These are phyloP conservation scores for Grallaria varia DNA, from an alignment of 2,113 vertebrate species.

Conservation along the genomic window DNA sequence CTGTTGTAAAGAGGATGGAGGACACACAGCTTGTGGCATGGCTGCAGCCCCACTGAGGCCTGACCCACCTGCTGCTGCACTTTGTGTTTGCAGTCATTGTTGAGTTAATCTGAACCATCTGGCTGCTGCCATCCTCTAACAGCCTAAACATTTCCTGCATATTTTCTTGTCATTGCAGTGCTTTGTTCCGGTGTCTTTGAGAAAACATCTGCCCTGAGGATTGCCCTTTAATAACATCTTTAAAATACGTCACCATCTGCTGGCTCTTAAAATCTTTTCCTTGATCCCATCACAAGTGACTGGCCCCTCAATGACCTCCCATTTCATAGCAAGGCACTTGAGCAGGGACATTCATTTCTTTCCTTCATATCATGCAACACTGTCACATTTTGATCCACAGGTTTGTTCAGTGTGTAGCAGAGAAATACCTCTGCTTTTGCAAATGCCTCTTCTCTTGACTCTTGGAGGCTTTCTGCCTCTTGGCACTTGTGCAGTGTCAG, in stretches of 20 bases:
- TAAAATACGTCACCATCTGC: constrained; percentile 28
- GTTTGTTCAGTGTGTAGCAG: background rate
- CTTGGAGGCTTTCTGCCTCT: background rate
- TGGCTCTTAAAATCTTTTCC: background rate
- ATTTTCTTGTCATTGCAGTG: constrained; percentile 13
- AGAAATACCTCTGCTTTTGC: background rate
- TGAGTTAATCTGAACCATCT: constrained; percentile 19
- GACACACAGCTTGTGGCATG: background rate
- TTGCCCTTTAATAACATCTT: background rate
- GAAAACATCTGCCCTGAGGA: constrained; percentile 46
- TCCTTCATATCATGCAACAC: background rate
- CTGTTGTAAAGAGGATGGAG: background rate
- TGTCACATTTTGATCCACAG: background rate
- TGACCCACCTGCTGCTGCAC: background rate
- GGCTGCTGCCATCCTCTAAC: constrained; percentile 16
- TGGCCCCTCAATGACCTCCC: background rate
- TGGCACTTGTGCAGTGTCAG: background rate
- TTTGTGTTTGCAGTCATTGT: background rate
- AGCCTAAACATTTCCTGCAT: constrained; percentile 25
- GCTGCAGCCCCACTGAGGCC: background rate
- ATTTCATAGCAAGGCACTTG: background rate
- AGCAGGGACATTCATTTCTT: background rate
- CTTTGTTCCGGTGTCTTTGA: background rate
- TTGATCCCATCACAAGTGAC: background rate
- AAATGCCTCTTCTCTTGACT: background rate